A percentile compares a stretch with the other conserved stretches of the same genome.
Evolutionary conservation across 1,140 invertebrate genomes (phyloP).

Genomic region (Bombus picipes): DNA sequence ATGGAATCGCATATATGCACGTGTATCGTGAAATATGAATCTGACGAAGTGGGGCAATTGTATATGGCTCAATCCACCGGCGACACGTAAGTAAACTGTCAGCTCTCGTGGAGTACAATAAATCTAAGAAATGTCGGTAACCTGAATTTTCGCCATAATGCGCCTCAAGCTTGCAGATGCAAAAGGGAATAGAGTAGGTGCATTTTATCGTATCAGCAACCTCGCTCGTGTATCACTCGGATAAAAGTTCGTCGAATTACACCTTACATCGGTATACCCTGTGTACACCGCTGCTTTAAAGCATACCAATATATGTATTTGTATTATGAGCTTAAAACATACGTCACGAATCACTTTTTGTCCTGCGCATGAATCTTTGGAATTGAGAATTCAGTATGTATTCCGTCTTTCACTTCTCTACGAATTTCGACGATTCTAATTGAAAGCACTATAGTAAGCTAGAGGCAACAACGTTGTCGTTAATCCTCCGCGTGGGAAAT

Average conservation of each 20-base stretch:
- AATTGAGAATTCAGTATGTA: background rate
- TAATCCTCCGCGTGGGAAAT: background rate
- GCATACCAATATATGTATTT: background rate
- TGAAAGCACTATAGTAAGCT: background rate
- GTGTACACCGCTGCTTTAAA: background rate
- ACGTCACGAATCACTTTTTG: background rate
- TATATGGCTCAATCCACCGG: conserved; percentile 50
- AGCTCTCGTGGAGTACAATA: conserved; percentile 58
- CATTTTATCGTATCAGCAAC: background rate
- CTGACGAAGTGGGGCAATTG: conserved; percentile 40
- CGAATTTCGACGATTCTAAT: conserved; percentile 15
- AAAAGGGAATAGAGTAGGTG: conserved; percentile 22
- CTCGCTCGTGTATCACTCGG: conserved; percentile 11
- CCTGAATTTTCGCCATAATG: conserved; percentile 56
- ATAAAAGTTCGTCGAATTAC: conserved; percentile 33
- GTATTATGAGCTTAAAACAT: too few relatives aligned
- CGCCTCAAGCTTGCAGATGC: conserved; percentile 20
- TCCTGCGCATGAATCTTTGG: too few relatives aligned
- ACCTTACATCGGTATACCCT: background rate
- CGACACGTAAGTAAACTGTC: conserved; percentile 65
- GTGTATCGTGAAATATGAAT: conserved; percentile 53
- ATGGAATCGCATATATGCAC: background rate
- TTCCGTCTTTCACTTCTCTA: background rate
- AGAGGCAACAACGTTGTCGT: too few relatives aligned
- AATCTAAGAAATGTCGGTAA: conserved; percentile 63